These are phyloP conservation scores for Ennomos erosarius DNA, from an alignment of 2,888 invertebrate species.

Conservation along the genomic window DNA sequence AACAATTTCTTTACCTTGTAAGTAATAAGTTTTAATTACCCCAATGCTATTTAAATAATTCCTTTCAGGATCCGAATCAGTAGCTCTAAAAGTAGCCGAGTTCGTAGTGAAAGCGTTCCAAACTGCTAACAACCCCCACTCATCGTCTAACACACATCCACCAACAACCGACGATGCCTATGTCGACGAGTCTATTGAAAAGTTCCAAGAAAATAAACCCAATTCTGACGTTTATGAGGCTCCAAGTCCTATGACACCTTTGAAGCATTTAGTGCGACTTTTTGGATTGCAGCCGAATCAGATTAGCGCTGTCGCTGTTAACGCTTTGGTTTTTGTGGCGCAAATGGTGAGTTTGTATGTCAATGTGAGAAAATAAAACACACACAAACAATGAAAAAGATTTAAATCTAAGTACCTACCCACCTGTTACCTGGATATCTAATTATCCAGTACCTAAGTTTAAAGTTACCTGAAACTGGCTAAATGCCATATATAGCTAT, in stretches of 20 bases:
- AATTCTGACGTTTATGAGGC: conserved; percentile 75
- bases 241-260: conserved; percentile 74
- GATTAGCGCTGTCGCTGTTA: conserved; percentile 92
- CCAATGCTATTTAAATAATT: too few species aligned
- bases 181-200: conserved; percentile 36
- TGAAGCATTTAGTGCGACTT: conserved; percentile 85
- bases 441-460: too few species aligned
- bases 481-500: too few species aligned
- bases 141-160: conserved; percentile 44
- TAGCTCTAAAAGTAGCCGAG: conserved; percentile 77
- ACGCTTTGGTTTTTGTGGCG: conserved; percentile 92
- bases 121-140: conserved; percentile 51
- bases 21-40: too few species aligned
- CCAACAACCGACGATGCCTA: conserved; percentile 44
- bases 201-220: conserved; percentile 50
- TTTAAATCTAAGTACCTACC: too few species aligned
- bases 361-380: too few species aligned
- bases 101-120: conserved; percentile 78
- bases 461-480: too few species aligned
- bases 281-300: conserved; percentile 91
- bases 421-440: too few species aligned
- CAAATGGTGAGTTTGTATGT: conserved; percentile 88
- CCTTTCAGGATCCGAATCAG: conserved; percentile 74
- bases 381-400: too few species aligned
- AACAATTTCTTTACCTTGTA: too few species aligned